These are phyloP conservation scores for Camponotus floridanus DNA, from an alignment of 1,140 invertebrate genomes.

Conservation along the genomic window DNA sequence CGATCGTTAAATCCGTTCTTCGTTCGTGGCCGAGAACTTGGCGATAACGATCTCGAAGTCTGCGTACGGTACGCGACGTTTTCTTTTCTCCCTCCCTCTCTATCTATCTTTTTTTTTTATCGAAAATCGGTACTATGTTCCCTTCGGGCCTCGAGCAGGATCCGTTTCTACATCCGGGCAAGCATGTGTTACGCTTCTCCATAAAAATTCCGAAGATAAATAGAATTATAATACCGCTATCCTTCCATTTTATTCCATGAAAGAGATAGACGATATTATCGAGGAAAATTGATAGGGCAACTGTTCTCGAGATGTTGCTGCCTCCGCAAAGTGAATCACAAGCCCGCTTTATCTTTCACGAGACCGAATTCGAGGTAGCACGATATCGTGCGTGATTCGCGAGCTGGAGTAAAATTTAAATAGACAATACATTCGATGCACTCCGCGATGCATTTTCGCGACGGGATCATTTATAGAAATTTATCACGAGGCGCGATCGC, in stretches of 20 bases:
- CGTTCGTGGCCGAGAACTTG: slow-evolving; percentile 75
- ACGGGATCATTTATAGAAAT: not conserved
- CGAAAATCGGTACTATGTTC: not conserved
- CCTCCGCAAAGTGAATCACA: not conserved
- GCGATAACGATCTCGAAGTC: slow-evolving; percentile 44
- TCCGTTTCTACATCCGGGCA: not conserved
- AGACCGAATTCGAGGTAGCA: too few relatives aligned
- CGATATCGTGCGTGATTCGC: not conserved
- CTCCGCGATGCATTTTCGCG: too few relatives aligned
- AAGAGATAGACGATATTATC: not conserved
- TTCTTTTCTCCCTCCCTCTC: not conserved
- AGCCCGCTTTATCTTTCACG: not conserved
- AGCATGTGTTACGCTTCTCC: too few relatives aligned
- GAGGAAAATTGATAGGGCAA: not conserved
- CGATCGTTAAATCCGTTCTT: slow-evolving; percentile 76
- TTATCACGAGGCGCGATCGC: not conserved
- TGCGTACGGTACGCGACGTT: not conserved
- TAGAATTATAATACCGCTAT: not conserved
- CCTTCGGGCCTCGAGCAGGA: not conserved
- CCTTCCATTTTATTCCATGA: not conserved
- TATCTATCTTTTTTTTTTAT: not conserved
- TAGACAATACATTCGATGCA: not conserved
- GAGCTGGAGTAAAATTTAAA: not conserved
- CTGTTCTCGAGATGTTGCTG: not conserved
- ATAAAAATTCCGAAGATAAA: too few relatives aligned